Evolutionary conservation across 2,797 vertebrate species (phyloP).

Genomic region (Cossypha niveicapilla): DNA sequence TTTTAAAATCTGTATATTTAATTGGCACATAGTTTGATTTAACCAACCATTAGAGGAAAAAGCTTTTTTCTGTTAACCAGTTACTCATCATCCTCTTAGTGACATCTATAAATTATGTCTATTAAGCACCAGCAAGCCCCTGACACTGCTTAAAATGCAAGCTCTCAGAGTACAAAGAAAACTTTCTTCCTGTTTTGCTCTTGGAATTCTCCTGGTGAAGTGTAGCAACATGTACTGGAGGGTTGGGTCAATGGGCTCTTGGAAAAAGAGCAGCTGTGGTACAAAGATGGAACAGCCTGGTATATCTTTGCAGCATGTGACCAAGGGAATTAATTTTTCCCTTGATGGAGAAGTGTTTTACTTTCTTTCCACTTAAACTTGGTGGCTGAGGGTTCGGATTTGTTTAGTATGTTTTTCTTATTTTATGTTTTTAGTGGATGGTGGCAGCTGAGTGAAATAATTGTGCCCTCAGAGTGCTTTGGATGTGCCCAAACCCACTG

Average conservation of each 20-base stretch:
- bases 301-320: not conserved
- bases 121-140: not conserved
- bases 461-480: not conserved
- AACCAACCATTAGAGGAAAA: not conserved
- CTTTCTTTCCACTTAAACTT: not conserved
- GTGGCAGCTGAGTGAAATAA: not conserved
- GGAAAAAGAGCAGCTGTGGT: not conserved
- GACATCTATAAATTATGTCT: not conserved
- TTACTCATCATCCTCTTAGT: not conserved
- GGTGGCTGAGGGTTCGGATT: not conserved
- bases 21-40: not conserved
- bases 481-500: not conserved
- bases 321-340: not conserved
- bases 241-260: not conserved
- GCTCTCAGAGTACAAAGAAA: not conserved
- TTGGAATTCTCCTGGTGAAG: not conserved
- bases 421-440: not conserved
- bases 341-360: not conserved
- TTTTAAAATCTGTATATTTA: not conserved
- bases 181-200: not conserved
- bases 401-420: not conserved
- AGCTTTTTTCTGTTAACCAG: not conserved
- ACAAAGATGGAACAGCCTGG: not conserved
- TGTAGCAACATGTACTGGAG: not conserved
- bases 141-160: not conserved